These are phyloP conservation scores for Deroplatys truncata DNA, from an alignment of 2,888 invertebrate genomes.

Conservation along the genomic window DNA sequence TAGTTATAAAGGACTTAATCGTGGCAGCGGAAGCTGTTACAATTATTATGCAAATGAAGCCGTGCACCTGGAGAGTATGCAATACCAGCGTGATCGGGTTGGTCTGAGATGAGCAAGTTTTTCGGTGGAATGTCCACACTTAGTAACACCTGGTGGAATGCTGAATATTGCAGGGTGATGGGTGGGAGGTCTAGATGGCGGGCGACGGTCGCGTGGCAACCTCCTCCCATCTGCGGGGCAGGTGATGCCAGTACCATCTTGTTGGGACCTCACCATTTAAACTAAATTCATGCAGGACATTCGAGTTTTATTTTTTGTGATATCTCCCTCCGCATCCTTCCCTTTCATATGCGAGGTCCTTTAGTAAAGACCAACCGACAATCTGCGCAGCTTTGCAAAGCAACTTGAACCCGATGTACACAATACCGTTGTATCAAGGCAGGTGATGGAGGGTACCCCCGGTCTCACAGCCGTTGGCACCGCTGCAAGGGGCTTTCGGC, in stretches of 20 bases:
- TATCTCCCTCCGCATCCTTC: constrained; percentile 5
- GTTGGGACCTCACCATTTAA: constrained; percentile 15
- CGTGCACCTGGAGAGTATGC: background rate
- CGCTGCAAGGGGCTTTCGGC: constrained; percentile 3
- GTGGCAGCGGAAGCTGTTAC: background rate
- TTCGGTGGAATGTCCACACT: background rate
- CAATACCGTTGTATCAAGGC: constrained; percentile 1
- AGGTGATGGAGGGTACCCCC: constrained; percentile 22
- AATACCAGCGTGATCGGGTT: too few relatives aligned
- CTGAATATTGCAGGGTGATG: background rate
- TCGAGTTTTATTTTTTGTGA: constrained; percentile 12
- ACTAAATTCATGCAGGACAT: constrained; percentile 28
- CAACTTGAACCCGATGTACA: constrained; percentile 19
- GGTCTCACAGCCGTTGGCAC: constrained; percentile 21
- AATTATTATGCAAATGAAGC: background rate
- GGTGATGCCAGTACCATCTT: constrained; percentile 8
- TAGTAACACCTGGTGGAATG: background rate
- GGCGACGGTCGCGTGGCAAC: constrained; percentile 20
- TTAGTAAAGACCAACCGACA: constrained; percentile 27
- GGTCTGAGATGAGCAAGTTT: background rate
- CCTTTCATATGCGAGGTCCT: background rate
- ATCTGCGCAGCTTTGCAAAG: constrained; percentile 20
- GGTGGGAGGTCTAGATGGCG: constrained; percentile 2
- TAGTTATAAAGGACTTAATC: background rate
- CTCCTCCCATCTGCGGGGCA: background rate